Evolutionary conservation across 2,113 vertebrate genomes (phyloP).

Genomic region (Glaucidium brasilianum): DNA sequence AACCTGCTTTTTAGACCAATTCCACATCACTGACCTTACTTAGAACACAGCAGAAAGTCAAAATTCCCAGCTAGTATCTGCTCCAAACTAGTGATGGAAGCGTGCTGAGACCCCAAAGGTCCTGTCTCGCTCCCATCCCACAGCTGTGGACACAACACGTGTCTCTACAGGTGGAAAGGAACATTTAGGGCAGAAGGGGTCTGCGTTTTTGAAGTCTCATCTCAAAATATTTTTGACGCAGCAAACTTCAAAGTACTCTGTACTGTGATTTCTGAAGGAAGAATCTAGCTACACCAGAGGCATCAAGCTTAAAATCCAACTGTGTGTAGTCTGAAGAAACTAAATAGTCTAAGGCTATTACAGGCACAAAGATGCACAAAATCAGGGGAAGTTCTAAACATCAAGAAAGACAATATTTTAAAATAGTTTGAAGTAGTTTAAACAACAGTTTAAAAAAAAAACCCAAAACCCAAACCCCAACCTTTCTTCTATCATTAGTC

Average conservation of each 20-base stretch:
- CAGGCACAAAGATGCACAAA: not conserved
- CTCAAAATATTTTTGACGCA: not conserved
- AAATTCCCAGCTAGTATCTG: not conserved
- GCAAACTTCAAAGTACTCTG: not conserved
- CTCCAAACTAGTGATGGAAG: not conserved
- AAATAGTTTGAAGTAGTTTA: not conserved
- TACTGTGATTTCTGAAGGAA: not conserved
- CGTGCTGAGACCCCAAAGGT: not conserved
- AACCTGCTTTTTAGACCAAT: not conserved
- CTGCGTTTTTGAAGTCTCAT: not conserved
- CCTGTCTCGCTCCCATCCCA: not conserved
- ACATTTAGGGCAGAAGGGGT: not conserved
- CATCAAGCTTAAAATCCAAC: not conserved
- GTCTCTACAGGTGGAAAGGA: not conserved
- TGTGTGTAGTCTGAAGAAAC: not conserved
- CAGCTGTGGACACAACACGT: rapidly evolving
- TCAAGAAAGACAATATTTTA: not conserved
- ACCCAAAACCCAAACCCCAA: not conserved
- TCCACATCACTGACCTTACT: not conserved
- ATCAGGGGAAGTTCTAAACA: not conserved
- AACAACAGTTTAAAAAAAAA: not conserved
- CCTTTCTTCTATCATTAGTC: not conserved
- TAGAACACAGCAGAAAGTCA: not conserved
- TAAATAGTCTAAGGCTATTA: not conserved
- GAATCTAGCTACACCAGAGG: not conserved